A percentile compares a stretch with the other conserved stretches of the same genome.
Evolutionary conservation across 2,113 vertebrate genomes (phyloP).

Genomic region (Connochaetes taurinus): DNA sequence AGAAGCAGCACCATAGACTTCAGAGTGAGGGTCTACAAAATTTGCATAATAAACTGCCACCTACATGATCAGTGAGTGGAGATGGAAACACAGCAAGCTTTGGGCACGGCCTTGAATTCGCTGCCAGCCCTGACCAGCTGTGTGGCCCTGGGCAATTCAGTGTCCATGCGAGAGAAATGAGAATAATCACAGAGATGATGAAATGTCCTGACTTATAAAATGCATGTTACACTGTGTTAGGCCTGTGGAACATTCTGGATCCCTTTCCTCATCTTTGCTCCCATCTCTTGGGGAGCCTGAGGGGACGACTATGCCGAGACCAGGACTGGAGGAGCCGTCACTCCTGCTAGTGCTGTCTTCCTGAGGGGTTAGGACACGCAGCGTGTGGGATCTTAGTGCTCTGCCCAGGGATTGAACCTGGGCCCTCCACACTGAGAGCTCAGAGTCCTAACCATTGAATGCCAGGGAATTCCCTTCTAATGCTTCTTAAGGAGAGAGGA

Average conservation of each 20-base stretch:
- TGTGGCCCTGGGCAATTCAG: not conserved
- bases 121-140: not conserved
- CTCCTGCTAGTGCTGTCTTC: not conserved
- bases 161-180: not conserved
- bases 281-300: not conserved
- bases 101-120: not conserved
- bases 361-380: not conserved
- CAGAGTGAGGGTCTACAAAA: not conserved
- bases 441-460: not conserved
- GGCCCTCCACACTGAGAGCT: not conserved
- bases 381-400: not conserved
- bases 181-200: not conserved
- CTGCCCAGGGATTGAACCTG: not conserved
- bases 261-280: not conserved
- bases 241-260: not conserved
- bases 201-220: not conserved
- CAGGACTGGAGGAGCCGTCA: not conserved
- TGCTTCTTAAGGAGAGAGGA: not conserved
- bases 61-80: not conserved
- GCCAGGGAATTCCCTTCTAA: not conserved
- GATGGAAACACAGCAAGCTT: not conserved
- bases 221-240: not conserved
- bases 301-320: rapidly evolving
- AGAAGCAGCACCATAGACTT: not conserved
- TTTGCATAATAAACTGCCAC: not conserved